These are phyloP conservation scores for Griposia aprilina DNA, from an alignment of 2,888 invertebrate species.

Conservation along the genomic window DNA sequence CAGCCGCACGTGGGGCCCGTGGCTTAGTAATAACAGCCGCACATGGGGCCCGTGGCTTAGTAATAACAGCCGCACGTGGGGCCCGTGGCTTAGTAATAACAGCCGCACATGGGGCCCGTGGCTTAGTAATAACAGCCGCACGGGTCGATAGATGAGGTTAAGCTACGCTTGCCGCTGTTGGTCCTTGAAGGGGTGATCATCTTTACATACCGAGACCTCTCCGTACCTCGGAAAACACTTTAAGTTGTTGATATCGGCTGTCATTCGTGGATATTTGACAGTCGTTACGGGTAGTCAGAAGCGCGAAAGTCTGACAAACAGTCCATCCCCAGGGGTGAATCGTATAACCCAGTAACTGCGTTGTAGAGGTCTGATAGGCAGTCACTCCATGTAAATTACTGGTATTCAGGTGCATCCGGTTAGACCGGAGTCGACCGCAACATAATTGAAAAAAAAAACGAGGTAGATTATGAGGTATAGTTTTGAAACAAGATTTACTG, in stretches of 20 bases:
- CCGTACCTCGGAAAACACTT: too few relatives aligned
- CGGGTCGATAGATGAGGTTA: background rate
- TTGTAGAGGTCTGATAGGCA: background rate
- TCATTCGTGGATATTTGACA: background rate
- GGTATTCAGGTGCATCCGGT: background rate
- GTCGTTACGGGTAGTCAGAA: background rate
- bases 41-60: too few relatives aligned
- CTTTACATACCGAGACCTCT: background rate
- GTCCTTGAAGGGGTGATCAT: background rate
- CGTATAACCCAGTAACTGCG: background rate
- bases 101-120: too few relatives aligned
- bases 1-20: too few relatives aligned
- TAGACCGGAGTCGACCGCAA: background rate
- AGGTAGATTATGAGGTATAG: background rate
- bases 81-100: too few relatives aligned
- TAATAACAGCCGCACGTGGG: too few relatives aligned
- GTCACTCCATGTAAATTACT: background rate
- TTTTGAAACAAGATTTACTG: background rate
- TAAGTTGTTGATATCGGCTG: too few relatives aligned
- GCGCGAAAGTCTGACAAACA: background rate
- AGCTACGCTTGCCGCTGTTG: too few relatives aligned
- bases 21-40: too few relatives aligned
- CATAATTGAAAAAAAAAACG: too few relatives aligned
- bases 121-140: too few relatives aligned
- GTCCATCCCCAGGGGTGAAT: background rate